These are phyloP conservation scores for Phaethornis superciliosus DNA, from an alignment of 2,113 vertebrate genomes.

Conservation along the genomic window DNA sequence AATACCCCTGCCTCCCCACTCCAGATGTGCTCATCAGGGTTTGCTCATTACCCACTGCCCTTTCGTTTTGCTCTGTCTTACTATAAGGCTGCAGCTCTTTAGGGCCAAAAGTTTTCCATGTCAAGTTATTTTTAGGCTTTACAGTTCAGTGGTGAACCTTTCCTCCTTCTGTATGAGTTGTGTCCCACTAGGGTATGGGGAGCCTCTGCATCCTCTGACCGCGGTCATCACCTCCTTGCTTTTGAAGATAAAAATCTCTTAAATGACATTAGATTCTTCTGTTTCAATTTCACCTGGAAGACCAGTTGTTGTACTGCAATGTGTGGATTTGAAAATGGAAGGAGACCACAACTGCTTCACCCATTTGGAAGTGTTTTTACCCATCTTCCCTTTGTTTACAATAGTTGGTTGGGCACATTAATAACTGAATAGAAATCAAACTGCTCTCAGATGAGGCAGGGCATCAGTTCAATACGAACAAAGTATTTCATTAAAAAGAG, in stretches of 20 bases:
- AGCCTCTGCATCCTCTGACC: neutral
- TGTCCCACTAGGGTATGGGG: neutral
- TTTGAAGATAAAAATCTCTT: neutral
- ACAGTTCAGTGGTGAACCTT: neutral
- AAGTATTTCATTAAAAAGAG: constrained; percentile 11
- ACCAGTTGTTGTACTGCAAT: neutral
- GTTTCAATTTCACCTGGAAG: neutral
- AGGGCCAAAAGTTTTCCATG: neutral
- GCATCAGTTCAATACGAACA: neutral
- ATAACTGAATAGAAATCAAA: constrained; percentile 8
- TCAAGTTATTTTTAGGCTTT: neutral
- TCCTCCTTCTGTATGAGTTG: neutral
- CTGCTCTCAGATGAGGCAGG: neutral
- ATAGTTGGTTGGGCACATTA: neutral
- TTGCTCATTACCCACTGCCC: neutral
- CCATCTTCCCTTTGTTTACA: neutral
- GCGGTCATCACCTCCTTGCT: neutral
- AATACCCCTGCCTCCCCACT: neutral
- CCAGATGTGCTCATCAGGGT: accelerated
- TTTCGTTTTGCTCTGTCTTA: neutral
- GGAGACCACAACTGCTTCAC: neutral
- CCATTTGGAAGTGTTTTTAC: neutral
- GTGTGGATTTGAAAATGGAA: neutral
- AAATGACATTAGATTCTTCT: neutral
- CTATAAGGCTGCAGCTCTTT: neutral